phyloP scores from a whole-genome alignment of 2,797 vertebrate genomes.

The Syndactyla subalaris region DNA sequence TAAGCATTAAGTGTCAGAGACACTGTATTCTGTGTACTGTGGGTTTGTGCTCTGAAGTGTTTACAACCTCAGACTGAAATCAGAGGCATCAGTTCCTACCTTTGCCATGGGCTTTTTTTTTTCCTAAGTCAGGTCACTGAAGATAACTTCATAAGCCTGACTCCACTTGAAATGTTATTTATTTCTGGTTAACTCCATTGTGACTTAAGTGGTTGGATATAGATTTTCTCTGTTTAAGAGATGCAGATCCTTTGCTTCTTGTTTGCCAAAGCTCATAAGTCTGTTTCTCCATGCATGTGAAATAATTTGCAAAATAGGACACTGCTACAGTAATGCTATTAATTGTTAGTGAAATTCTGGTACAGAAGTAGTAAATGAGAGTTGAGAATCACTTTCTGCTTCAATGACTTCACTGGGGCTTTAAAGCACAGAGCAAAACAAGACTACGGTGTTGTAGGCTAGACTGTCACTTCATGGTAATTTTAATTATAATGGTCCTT shows the following conservation, averaged over 20 bases:
- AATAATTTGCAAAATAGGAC: not conserved
- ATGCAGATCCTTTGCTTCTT: not conserved
- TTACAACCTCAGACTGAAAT: not conserved
- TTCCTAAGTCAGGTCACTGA: not conserved
- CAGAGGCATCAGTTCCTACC: not conserved
- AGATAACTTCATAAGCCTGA: not conserved
- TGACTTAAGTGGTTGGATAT: not conserved
- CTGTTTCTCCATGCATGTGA: not conserved
- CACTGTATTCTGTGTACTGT: not conserved
- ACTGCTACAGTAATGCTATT: not conserved
- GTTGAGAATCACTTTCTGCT: not conserved
- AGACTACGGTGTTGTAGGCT: rapidly evolving
- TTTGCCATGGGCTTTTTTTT: not conserved
- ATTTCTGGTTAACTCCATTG: not conserved
- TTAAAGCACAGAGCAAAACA: not conserved
- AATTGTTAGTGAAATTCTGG: not conserved
- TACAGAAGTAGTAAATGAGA: not conserved
- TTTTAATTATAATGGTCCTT: not conserved
- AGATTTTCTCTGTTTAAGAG: not conserved
- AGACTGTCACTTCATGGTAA: not conserved
- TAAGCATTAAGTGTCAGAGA: not conserved
- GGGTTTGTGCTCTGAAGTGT: not conserved
- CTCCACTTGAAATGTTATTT: not conserved
- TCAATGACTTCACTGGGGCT: not conserved
- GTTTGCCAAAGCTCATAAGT: not conserved